Evolutionary conservation across 2,888 invertebrate species (phyloP).

Genomic region (Ochropleura leucogaster): DNA sequence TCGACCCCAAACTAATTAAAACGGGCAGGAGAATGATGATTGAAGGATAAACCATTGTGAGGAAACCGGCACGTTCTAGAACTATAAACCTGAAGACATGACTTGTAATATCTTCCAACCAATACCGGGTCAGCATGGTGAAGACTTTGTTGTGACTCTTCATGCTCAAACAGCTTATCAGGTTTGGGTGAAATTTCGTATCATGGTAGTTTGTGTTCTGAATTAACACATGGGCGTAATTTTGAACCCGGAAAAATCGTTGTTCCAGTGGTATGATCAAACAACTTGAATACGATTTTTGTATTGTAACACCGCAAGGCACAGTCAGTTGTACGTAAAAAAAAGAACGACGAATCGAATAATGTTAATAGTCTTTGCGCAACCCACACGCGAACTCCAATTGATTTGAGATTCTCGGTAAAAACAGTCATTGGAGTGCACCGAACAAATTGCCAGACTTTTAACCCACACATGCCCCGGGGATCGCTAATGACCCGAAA

Average conservation of each 20-base stretch:
- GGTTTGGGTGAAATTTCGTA: no score
- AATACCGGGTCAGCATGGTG: neutral
- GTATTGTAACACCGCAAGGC: no score
- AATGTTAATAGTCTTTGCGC: neutral
- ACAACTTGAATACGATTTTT: no score
- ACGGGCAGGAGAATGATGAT: no score
- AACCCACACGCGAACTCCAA: conserved; percentile 17
- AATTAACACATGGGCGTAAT: no score
- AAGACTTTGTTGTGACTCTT: neutral
- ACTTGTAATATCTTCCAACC: neutral
- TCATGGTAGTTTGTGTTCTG: no score
- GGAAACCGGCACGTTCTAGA: neutral
- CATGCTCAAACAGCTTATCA: no score
- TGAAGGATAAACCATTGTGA: neutral
- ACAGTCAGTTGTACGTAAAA: neutral
- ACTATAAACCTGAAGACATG: neutral
- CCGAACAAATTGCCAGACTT: conserved; percentile 21
- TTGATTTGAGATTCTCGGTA: conserved; percentile 40
- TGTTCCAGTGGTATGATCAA: no score
- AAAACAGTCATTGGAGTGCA: neutral
- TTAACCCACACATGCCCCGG: conserved; percentile 12
- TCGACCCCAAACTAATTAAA: no score
- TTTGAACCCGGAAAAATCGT: no score
- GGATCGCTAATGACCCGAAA: conserved; percentile 28
- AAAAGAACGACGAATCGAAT: neutral